A percentile compares a stretch with the other conserved stretches of the same genome.
Conservation (phyloP, 2,797 vertebrate genomes). For the Diceros bicornis region DNA sequence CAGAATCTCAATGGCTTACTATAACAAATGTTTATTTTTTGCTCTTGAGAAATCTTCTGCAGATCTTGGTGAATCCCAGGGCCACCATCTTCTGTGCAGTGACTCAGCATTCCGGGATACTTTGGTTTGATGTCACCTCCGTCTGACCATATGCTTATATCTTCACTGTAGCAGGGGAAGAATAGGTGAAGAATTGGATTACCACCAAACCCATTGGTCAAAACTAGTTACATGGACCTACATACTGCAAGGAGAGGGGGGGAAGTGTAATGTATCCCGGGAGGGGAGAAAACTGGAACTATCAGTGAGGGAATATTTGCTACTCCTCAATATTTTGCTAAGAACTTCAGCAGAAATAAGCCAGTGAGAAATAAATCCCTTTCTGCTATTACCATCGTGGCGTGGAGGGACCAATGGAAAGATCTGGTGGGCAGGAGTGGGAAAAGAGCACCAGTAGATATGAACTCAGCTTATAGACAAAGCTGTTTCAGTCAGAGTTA, state of each 20-base stretch:
- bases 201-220: not conserved
- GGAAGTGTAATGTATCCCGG: not conserved
- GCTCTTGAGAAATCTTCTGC: not conserved
- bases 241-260: not conserved
- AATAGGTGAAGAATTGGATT: not conserved
- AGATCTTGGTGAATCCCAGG: not conserved
- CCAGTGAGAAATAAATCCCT: not conserved
- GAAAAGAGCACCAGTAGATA: not conserved
- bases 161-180: not conserved
- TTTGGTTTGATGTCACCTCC: not conserved
- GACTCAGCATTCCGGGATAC: not conserved
- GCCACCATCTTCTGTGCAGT: not conserved
- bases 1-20: not conserved
- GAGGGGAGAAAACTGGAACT: not conserved
- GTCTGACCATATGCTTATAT: not conserved
- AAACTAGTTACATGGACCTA: not conserved
- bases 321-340: not conserved
- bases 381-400: not conserved
- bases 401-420: not conserved
- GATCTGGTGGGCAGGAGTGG: not conserved
- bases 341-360: not conserved
- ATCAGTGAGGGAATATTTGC: not conserved
- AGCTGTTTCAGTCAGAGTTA: not conserved
- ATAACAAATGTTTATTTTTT: not conserved
- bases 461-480: not conserved